Evolutionary conservation across 2,113 vertebrate species (phyloP).

Genomic region (Larimichthys polyactis): DNA sequence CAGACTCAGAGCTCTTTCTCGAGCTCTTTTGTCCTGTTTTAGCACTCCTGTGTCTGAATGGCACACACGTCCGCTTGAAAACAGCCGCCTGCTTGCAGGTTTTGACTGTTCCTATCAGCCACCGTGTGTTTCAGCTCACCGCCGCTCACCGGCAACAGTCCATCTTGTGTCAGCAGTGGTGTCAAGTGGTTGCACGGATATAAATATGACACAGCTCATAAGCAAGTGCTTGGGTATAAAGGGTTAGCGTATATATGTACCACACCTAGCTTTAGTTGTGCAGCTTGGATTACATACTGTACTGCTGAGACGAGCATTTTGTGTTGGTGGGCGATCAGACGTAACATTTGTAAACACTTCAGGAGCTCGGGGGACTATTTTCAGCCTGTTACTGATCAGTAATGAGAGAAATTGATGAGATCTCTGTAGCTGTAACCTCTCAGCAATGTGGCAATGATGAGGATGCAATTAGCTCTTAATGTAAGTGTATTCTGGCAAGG

Average conservation of each 20-base stretch:
- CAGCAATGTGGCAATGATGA: constrained; percentile 41
- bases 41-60: not conserved
- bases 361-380: not conserved
- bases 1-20: constrained; percentile 36
- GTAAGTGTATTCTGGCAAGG: constrained; percentile 12
- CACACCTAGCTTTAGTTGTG: constrained; percentile 74
- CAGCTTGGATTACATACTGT: constrained; percentile 60
- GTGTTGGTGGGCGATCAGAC: not conserved
- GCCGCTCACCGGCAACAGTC: constrained; percentile 27
- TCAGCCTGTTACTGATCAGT: not conserved
- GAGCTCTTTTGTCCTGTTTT: not conserved
- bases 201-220: constrained; percentile 82
- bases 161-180: constrained; percentile 81
- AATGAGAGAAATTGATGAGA: constrained; percentile 6
- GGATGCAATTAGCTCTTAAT: constrained; percentile 31
- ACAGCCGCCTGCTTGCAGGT: not conserved
- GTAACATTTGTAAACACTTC: constrained; percentile 48
- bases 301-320: constrained; percentile 74
- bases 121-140: not conserved
- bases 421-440: constrained; percentile 13
- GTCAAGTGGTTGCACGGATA: constrained; percentile 80
- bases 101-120: not conserved
- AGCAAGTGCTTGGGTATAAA: constrained; percentile 74
- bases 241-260: constrained; percentile 74
- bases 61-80: not conserved